phyloP scores from a whole-genome alignment of 2,113 vertebrate genomes.

The Capreolus pygargus region DNA sequence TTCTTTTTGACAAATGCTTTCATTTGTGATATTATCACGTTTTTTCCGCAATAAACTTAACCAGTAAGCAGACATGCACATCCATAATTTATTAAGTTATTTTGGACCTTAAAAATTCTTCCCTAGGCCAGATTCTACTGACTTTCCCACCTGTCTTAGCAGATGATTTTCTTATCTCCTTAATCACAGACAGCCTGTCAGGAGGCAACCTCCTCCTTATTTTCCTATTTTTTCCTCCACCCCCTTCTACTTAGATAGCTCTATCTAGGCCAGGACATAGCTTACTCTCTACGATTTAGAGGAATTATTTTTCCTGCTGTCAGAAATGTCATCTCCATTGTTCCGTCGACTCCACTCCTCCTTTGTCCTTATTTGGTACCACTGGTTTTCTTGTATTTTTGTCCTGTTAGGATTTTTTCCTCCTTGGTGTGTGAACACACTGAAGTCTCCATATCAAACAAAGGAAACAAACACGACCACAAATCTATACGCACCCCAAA shows the following conservation, averaged over 20 bases:
- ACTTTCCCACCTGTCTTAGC: not conserved
- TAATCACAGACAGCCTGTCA: not conserved
- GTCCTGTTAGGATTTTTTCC: not conserved
- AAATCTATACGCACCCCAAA: not conserved
- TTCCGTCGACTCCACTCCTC: not conserved
- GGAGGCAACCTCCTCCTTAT: not conserved
- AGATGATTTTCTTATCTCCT: not conserved
- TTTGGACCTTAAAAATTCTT: not conserved
- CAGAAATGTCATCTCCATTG: not conserved
- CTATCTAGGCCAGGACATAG: not conserved
- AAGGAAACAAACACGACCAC: not conserved
- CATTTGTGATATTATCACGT: not conserved
- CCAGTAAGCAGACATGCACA: not conserved
- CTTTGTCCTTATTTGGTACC: not conserved
- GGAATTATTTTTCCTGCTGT: not conserved
- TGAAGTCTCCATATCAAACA: not conserved
- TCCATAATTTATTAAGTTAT: not conserved
- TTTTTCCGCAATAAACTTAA: not conserved
- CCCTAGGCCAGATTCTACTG: not conserved
- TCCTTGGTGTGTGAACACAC: not conserved
- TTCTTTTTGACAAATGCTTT: conserved; percentile 13
- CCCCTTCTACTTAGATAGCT: not conserved
- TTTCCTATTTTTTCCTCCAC: not conserved
- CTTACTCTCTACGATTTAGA: not conserved
- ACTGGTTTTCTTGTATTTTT: not conserved